Evolutionary conservation across 2,888 invertebrate species (phyloP).

Genomic region (Cerceris ruficornis): DNA sequence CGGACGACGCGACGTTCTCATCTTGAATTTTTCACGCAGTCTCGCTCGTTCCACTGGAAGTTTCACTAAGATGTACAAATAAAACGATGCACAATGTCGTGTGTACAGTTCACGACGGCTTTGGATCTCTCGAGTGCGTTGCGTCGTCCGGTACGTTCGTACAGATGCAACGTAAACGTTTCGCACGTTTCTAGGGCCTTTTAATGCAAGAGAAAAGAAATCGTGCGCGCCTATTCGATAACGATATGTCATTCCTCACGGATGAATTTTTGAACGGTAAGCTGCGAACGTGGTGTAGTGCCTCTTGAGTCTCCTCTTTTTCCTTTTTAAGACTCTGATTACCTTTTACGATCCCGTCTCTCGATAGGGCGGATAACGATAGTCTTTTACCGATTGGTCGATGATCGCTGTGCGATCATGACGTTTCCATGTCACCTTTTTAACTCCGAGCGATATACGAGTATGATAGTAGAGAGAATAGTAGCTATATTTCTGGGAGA

Average conservation of each 20-base stretch:
- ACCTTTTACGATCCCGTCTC: neutral
- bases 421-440: slow-evolving; percentile 22
- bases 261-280: neutral
- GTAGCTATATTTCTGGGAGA: slow-evolving; percentile 22
- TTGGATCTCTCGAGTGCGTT: neutral
- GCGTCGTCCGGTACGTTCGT: neutral
- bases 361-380: neutral
- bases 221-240: neutral
- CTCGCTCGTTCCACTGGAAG: too few species aligned
- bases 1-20: too few species aligned
- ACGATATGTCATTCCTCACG: neutral
- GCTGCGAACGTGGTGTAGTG: slow-evolving; percentile 3
- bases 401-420: slow-evolving; percentile 55
- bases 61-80: neutral
- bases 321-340: slow-evolving; percentile 6
- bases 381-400: slow-evolving; percentile 37
- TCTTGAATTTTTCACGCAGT: too few species aligned
- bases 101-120: neutral
- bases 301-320: slow-evolving; percentile 4
- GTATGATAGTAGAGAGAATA: neutral
- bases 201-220: neutral
- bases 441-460: neutral
- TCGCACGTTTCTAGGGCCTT: neutral
- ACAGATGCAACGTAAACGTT: neutral
- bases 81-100: neutral